Conservation (phyloP, 2,113 vertebrate species). For the Copsychus sechellarum region DNA sequence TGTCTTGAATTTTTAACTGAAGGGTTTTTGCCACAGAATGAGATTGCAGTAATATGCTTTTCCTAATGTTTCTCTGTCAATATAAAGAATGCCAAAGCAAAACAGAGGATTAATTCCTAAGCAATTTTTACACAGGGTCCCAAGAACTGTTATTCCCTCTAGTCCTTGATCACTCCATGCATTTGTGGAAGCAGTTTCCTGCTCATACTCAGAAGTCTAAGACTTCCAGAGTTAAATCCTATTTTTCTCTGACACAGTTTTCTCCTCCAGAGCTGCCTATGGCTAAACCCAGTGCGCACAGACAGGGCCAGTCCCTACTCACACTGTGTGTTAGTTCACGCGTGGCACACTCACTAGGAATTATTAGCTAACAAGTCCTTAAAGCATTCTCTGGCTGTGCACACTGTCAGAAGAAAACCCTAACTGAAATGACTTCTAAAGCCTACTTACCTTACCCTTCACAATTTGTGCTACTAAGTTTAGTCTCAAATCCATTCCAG, state of each 20-base stretch:
- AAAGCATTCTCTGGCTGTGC: neutral
- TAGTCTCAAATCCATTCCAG: neutral
- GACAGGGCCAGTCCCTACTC: neutral
- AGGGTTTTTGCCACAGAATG: neutral
- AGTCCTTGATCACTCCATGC: neutral
- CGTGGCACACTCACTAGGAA: neutral
- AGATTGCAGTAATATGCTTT: neutral
- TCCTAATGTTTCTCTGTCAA: neutral
- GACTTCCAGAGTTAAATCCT: neutral
- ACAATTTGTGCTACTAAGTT: neutral
- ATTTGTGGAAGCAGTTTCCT: neutral
- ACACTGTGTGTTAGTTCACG: accelerated
- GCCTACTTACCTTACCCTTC: neutral
- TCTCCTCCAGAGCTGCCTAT: neutral
- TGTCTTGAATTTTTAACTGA: neutral
- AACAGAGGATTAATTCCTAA: neutral
- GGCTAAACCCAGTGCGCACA: neutral
- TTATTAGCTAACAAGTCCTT: neutral
- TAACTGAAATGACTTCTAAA: neutral
- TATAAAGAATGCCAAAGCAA: neutral
- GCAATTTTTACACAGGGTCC: neutral
- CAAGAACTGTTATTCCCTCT: neutral
- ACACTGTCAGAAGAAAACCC: neutral
- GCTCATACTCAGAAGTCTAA: neutral
- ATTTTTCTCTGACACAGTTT: neutral